Percentiles rank a stretch among this genome's conserved stretches.
phyloP scores from a whole-genome alignment of 2,113 vertebrate species.

The Chrysemys picta region DNA sequence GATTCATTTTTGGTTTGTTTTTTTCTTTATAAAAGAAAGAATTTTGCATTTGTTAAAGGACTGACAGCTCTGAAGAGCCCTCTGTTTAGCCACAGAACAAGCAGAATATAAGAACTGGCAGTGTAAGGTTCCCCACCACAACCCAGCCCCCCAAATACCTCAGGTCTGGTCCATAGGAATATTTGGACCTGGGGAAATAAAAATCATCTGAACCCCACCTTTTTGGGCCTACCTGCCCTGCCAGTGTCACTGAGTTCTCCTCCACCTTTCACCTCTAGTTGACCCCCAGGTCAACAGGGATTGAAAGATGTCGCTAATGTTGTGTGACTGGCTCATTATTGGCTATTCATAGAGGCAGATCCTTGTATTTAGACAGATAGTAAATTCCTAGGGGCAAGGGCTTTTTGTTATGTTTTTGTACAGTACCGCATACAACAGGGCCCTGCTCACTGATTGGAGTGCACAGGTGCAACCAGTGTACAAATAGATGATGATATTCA shows the following conservation, averaged over 20 bases:
- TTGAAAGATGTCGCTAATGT: constrained; percentile 2
- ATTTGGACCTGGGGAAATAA: not conserved
- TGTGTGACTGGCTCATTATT: not conserved
- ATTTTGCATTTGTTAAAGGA: constrained; percentile 18
- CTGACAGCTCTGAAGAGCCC: not conserved
- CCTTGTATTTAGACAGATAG: not conserved
- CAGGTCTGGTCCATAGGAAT: not conserved
- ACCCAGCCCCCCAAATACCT: not conserved
- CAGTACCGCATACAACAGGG: not conserved
- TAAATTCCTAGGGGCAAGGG: not conserved
- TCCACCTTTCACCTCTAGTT: not conserved
- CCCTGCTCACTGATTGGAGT: not conserved
- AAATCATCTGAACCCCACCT: not conserved
- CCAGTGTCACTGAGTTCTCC: not conserved
- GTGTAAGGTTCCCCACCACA: not conserved
- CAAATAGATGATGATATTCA: not conserved
- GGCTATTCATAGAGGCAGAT: not conserved
- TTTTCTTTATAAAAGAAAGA: constrained; percentile 45
- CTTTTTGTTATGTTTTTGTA: not conserved
- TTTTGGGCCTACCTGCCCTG: not conserved
- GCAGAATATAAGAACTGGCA: not conserved
- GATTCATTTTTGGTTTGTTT: constrained; percentile 16
- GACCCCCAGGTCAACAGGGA: not conserved
- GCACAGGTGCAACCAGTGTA: not conserved
- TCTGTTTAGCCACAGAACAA: not conserved